Conservation (phyloP, 2,113 vertebrate genomes). For the Pitta sordida region DNA sequence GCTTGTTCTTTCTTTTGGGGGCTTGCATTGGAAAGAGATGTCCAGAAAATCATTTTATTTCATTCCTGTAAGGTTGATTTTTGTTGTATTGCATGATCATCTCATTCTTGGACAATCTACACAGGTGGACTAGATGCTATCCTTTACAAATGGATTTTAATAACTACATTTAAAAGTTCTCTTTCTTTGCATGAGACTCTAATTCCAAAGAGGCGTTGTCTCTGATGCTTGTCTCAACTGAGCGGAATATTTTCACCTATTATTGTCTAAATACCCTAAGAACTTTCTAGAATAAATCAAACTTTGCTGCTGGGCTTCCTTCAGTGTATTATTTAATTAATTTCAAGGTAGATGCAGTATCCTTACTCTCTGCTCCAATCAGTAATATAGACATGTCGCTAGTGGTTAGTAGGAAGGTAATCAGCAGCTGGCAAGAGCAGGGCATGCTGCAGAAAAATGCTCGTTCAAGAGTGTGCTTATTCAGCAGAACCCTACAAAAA, state of each 20-base stretch:
- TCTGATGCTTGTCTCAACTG: neutral
- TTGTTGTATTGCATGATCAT: neutral
- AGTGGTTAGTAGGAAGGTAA: neutral
- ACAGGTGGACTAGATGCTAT: neutral
- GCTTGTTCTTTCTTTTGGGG: neutral
- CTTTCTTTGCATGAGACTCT: neutral
- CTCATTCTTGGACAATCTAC: neutral
- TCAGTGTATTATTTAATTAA: neutral
- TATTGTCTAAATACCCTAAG: neutral
- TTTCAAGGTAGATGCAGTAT: neutral
- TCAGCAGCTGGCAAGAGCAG: slow-evolving; percentile 7
- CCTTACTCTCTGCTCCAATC: neutral
- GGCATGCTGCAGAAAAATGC: neutral
- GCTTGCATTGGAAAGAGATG: neutral
- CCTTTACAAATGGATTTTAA: neutral
- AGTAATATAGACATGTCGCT: neutral
- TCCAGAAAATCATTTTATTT: neutral
- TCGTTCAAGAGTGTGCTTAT: neutral
- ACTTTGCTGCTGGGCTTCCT: neutral
- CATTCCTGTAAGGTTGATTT: neutral
- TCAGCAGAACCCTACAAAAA: slow-evolving; percentile 47
- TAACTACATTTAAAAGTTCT: neutral
- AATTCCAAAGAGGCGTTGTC: neutral
- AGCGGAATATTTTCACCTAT: neutral
- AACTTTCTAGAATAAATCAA: neutral